phyloP scores from a whole-genome alignment of 2,113 vertebrate species.

The Gila orcuttii region DNA sequence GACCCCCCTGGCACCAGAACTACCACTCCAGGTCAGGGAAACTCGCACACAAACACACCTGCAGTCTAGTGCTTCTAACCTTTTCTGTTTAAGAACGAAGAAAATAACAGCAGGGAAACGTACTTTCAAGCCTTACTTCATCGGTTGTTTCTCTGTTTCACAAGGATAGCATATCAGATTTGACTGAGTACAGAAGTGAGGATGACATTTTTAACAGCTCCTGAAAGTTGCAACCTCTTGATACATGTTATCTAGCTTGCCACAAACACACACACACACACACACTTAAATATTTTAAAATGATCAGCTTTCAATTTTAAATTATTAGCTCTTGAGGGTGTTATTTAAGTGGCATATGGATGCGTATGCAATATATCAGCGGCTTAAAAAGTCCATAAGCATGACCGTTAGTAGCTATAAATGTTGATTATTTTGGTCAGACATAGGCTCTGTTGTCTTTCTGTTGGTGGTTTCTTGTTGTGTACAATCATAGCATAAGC shows the following conservation, averaged over 20 bases:
- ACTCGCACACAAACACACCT: not conserved
- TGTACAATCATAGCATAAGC: not conserved
- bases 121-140: not conserved
- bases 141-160: not conserved
- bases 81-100: not conserved
- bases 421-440: slow-evolving; percentile 2
- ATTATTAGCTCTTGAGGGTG: not conserved
- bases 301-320: too few species aligned
- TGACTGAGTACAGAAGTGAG: not conserved
- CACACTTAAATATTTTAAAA: not conserved
- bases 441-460: not conserved
- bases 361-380: not conserved
- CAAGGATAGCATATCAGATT: not conserved
- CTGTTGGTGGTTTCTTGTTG: slow-evolving; percentile 11
- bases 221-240: not conserved
- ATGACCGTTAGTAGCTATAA: not conserved
- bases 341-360: not conserved
- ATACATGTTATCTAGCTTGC: not conserved
- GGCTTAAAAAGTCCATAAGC: not conserved
- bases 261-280: not conserved
- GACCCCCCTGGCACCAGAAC: slow-evolving; percentile 85
- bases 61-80: not conserved
- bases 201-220: not conserved
- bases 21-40: slow-evolving; percentile 88
- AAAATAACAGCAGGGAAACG: not conserved